Conservation (phyloP, 2,113 vertebrate genomes). For the Chrysemys picta region DNA sequence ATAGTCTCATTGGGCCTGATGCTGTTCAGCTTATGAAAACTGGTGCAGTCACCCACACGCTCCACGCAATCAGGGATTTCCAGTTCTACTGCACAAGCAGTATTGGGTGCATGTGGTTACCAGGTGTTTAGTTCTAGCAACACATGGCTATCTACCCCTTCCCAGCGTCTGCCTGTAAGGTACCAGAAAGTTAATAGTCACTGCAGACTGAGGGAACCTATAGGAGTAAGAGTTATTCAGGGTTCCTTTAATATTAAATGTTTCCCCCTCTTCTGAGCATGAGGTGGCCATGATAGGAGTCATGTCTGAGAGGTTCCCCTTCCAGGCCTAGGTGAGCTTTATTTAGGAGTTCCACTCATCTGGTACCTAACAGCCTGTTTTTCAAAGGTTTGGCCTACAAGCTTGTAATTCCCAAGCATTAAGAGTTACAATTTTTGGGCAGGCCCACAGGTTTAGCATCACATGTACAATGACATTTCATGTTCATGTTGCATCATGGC, state of each 20-base stretch:
- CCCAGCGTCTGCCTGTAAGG: not conserved
- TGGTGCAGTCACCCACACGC: not conserved
- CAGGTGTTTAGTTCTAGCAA: conserved; percentile 39
- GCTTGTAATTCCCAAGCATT: not conserved
- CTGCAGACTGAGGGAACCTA: conserved; percentile 39
- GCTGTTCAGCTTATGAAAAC: not conserved
- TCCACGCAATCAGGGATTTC: not conserved
- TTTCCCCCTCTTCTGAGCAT: conserved; percentile 11
- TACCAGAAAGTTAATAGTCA: not conserved
- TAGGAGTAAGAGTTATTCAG: not conserved
- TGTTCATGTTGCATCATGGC: not conserved
- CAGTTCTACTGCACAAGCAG: conserved; percentile 4
- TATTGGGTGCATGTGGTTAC: fast-evolving
- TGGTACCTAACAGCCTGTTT: not conserved
- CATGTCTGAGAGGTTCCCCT: conserved; percentile 18
- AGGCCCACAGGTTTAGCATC: not conserved
- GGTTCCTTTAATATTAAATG: not conserved
- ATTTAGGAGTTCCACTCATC: not conserved
- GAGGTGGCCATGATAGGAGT: conserved; percentile 2
- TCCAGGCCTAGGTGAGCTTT: not conserved
- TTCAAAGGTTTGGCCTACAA: not conserved
- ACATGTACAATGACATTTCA: not conserved
- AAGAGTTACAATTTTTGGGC: not conserved
- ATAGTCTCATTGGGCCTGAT: not conserved
- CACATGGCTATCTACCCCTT: conserved; percentile 4